Conservation (phyloP, 2,797 vertebrate species). For the Coendou prehensilis region DNA sequence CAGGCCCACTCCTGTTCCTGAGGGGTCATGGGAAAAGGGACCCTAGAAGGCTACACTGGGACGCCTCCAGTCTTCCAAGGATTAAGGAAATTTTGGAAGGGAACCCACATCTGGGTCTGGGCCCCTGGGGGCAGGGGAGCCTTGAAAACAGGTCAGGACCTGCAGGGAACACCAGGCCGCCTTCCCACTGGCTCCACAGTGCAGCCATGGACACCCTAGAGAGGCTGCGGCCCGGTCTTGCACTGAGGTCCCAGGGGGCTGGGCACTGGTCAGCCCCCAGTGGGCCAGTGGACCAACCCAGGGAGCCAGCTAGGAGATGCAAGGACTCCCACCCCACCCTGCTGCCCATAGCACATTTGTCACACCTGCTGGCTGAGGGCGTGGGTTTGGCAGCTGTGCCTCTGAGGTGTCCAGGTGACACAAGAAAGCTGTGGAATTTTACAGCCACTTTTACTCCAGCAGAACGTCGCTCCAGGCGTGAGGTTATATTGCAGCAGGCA, state of each 20-base stretch:
- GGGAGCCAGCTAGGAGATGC: neutral
- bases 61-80: neutral
- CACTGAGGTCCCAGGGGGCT: neutral
- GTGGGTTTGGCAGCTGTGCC: neutral
- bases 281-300: neutral
- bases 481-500: neutral
- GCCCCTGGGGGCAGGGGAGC: neutral
- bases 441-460: neutral
- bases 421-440: constrained; percentile 77
- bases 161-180: neutral
- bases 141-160: neutral
- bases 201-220: neutral
- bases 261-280: neutral
- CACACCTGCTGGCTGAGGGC: neutral
- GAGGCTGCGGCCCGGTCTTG: neutral
- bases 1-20: neutral
- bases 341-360: neutral
- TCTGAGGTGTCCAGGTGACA: constrained; percentile 43
- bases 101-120: neutral
- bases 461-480: neutral
- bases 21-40: neutral
- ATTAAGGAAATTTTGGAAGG: neutral
- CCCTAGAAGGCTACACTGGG: neutral
- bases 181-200: neutral
- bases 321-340: neutral